These are phyloP conservation scores for Balaeniceps rex DNA, from an alignment of 2,113 vertebrate species.

Conservation along the genomic window DNA sequence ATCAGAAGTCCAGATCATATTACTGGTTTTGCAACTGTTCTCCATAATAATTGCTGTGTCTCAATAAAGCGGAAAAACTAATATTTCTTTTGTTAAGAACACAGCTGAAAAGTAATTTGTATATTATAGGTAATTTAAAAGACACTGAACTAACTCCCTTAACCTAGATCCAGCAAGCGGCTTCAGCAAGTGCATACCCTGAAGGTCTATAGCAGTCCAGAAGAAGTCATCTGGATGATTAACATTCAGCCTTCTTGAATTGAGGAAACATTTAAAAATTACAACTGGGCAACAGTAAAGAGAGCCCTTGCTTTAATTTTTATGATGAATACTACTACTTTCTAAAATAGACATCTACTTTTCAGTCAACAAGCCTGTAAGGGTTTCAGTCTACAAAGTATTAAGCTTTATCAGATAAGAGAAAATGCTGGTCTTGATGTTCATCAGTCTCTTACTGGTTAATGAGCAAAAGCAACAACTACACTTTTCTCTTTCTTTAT, in stretches of 20 bases:
- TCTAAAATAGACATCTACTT: neutral
- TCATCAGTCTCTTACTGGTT: neutral
- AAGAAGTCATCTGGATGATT: neutral
- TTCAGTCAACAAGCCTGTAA: neutral
- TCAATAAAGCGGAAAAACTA: neutral
- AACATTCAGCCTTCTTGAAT: neutral
- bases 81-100: neutral
- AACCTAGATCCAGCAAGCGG: neutral
- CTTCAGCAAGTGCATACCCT: neutral
- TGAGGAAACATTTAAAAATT: neutral
- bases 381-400: neutral
- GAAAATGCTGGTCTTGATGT: neutral
- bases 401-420: neutral
- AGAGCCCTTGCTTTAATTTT: neutral
- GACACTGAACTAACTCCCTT: neutral
- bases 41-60: neutral
- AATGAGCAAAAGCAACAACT: neutral
- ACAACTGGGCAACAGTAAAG: neutral
- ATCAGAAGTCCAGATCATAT: neutral
- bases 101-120: neutral
- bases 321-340: neutral
- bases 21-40: neutral
- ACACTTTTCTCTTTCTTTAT: neutral
- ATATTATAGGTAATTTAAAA: neutral
- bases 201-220: neutral